Conservation (phyloP, 2,797 vertebrate genomes). For the Enteromius fasciolatus region DNA sequence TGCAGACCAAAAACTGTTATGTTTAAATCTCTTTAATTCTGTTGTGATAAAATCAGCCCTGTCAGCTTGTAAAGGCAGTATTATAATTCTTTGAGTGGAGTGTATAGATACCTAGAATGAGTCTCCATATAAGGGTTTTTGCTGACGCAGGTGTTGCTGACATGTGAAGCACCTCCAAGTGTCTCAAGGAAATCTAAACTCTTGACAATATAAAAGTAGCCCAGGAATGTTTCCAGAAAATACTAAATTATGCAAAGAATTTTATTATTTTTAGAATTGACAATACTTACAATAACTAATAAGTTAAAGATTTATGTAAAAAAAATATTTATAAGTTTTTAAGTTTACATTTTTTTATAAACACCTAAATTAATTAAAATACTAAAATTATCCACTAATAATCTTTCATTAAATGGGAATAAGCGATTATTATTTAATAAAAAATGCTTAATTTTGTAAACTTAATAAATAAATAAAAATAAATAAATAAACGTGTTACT, state of each 20-base stretch:
- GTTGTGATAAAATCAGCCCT: constrained; percentile 80
- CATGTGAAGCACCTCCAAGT: constrained; percentile 73
- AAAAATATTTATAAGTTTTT: not conserved
- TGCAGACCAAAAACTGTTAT: constrained; percentile 69
- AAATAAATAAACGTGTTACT: too few relatives aligned
- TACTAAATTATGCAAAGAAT: not conserved
- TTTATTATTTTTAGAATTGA: not conserved
- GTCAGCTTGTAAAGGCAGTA: constrained; percentile 72
- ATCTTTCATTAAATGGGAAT: not conserved
- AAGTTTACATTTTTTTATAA: not conserved
- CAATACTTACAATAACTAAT: not conserved
- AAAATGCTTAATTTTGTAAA: not conserved
- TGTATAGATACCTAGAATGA: constrained; percentile 65
- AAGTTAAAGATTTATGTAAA: not conserved
- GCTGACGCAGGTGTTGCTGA: constrained; percentile 75
- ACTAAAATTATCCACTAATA: not conserved
- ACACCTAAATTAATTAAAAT: not conserved
- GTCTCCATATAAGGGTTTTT: constrained; percentile 67
- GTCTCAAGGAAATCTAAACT: constrained; percentile 61
- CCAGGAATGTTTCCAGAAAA: constrained; percentile 7
- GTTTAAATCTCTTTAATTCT: constrained; percentile 85
- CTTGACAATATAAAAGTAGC: constrained; percentile 14
- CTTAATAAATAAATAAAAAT: not conserved
- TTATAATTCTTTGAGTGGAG: constrained; percentile 74
- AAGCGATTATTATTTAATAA: not conserved